Evolutionary conservation across 2,113 vertebrate species (phyloP).

Genomic region (Orientallactaga bullata): DNA sequence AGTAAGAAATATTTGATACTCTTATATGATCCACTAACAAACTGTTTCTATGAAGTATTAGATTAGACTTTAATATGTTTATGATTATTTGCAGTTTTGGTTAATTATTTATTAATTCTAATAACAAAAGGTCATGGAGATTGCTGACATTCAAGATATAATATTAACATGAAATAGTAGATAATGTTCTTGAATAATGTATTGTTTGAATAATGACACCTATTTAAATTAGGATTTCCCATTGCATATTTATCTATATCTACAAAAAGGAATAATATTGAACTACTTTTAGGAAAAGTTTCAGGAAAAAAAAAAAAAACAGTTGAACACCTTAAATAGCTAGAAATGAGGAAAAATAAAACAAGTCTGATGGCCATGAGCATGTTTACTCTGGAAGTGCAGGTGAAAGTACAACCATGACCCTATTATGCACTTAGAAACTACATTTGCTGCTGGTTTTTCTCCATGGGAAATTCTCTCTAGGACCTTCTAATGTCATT

Average conservation of each 20-base stretch:
- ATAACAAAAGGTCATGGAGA: conserved; percentile 63
- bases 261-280: conserved; percentile 60
- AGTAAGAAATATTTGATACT: conserved; percentile 66
- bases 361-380: neutral
- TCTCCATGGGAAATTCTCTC: neutral
- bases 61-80: conserved; percentile 40
- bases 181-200: conserved; percentile 61
- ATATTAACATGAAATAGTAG: conserved; percentile 54
- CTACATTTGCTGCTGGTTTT: neutral
- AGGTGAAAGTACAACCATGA: neutral
- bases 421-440: neutral
- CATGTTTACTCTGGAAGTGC: neutral
- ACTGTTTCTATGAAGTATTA: conserved; percentile 20
- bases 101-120: conserved; percentile 73
- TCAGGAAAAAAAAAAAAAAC: neutral
- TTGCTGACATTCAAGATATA: conserved; percentile 54
- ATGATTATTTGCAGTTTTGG: conserved; percentile 59
- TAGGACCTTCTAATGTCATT: neutral
- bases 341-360: neutral
- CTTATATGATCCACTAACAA: conserved; percentile 9
- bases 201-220: conserved; percentile 7
- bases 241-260: conserved; percentile 40
- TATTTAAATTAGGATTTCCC: conserved; percentile 67
- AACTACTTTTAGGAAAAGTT: conserved; percentile 55
- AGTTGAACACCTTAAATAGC: neutral